Percentiles rank a stretch among this genome's conserved stretches.
Conservation (phyloP, 2,888 invertebrate genomes). For the Fragum sueziense region DNA sequence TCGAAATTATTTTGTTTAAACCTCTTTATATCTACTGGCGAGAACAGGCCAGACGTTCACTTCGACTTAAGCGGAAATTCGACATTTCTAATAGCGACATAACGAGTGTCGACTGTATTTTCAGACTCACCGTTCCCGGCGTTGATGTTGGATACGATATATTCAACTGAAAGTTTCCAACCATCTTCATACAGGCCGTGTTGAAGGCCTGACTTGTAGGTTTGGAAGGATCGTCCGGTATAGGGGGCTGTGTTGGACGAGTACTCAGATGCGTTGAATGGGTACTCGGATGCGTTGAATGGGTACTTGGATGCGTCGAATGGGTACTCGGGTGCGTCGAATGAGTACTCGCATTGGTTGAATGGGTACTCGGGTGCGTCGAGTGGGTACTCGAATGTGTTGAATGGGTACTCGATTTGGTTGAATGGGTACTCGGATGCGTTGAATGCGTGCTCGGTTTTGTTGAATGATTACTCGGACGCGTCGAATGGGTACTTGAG, state of each 20-base stretch:
- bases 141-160: background rate
- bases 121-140: conserved; percentile 9
- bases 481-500: background rate
- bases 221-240: background rate
- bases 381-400: background rate
- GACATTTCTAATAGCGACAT: no score
- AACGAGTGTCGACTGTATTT: no score
- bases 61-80: no score
- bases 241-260: background rate
- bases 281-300: background rate
- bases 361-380: background rate
- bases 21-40: no score
- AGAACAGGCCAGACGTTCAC: no score
- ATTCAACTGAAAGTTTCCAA: conserved; percentile 11
- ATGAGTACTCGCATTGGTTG: background rate
- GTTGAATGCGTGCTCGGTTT: background rate
- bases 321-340: conserved; percentile 4
- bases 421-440: background rate
- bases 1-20: no score
- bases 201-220: background rate
- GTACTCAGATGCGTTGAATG: background rate
- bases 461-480: background rate
- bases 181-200: conserved; percentile 9
- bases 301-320: background rate
- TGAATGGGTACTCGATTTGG: background rate